Evolutionary conservation across 2,888 invertebrate genomes (phyloP).

Genomic region (Crematogaster levior): DNA sequence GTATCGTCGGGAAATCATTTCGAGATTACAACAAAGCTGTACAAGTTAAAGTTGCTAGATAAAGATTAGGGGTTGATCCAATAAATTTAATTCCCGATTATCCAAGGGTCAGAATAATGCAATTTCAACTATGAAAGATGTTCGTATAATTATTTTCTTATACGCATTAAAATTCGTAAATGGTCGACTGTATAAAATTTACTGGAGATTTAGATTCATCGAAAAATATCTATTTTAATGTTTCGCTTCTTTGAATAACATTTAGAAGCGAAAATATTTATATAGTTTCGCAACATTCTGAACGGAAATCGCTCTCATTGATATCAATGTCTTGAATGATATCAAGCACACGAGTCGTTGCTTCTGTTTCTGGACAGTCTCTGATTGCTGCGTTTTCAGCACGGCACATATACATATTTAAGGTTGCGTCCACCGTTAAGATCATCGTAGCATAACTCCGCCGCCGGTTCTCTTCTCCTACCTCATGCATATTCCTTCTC

Average conservation of each 20-base stretch:
- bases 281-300: neutral
- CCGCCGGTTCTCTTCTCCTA: slow-evolving; percentile 64
- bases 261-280: neutral
- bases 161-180: neutral
- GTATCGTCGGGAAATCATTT: neutral
- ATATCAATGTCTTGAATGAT: too few species aligned
- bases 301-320: neutral
- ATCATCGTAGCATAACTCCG: slow-evolving; percentile 82
- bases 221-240: neutral
- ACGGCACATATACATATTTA: slow-evolving; percentile 76
- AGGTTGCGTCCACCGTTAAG: slow-evolving; percentile 80
- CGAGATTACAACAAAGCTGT: slow-evolving; percentile 13
- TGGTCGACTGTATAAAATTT: neutral
- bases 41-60: neutral
- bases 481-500: slow-evolving; percentile 84
- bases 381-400: slow-evolving; percentile 55
- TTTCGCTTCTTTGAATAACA: neutral
- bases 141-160: neutral
- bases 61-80: neutral
- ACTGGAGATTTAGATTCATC: too few species aligned
- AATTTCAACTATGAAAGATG: neutral
- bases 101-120: neutral
- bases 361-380: slow-evolving; percentile 15
- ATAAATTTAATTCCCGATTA: slow-evolving; percentile 7
- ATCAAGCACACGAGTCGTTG: slow-evolving; percentile 19